Evolutionary conservation across 2,797 vertebrate species (phyloP).

Genomic region (Sebastiscus albofasciatus): DNA sequence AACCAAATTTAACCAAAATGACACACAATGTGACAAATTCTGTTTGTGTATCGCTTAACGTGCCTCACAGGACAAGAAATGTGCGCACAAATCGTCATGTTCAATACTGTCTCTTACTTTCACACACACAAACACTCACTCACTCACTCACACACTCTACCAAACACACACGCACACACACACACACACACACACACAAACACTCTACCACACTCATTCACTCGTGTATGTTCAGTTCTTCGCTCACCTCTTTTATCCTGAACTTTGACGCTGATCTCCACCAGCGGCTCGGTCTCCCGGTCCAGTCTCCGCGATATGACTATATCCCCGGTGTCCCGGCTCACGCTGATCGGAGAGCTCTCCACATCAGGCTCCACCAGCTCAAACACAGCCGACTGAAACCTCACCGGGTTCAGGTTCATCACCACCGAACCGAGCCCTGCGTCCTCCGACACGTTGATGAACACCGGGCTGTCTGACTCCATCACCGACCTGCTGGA

Average conservation of each 20-base stretch:
- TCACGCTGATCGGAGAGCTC: constrained; percentile 84
- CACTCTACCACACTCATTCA: not conserved
- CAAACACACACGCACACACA: not conserved
- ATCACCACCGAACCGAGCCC: constrained; percentile 85
- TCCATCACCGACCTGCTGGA: constrained; percentile 74
- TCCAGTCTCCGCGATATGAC: constrained; percentile 84
- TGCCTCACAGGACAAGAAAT: not conserved
- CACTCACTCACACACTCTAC: no score
- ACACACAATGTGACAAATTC: not conserved
- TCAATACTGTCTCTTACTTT: not conserved
- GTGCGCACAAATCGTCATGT: not conserved
- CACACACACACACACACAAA: not conserved
- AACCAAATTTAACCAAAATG: not conserved
- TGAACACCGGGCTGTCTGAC: constrained; percentile 73
- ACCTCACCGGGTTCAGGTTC: constrained; percentile 81
- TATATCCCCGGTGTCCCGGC: constrained; percentile 85
- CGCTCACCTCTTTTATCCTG: constrained; percentile 84
- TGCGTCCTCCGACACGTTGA: constrained; percentile 88
- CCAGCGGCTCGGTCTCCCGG: constrained; percentile 84
- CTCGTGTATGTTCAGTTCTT: not conserved
- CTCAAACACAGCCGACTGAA: constrained; percentile 82
- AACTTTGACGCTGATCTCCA: constrained; percentile 84
- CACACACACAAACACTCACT: not conserved
- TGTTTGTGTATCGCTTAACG: no score
- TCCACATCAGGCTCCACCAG: constrained; percentile 81